Percentiles rank a stretch among this genome's conserved stretches.
Evolutionary conservation across 1,140 invertebrate genomes (phyloP).

Genomic region (Popillia japonica): DNA sequence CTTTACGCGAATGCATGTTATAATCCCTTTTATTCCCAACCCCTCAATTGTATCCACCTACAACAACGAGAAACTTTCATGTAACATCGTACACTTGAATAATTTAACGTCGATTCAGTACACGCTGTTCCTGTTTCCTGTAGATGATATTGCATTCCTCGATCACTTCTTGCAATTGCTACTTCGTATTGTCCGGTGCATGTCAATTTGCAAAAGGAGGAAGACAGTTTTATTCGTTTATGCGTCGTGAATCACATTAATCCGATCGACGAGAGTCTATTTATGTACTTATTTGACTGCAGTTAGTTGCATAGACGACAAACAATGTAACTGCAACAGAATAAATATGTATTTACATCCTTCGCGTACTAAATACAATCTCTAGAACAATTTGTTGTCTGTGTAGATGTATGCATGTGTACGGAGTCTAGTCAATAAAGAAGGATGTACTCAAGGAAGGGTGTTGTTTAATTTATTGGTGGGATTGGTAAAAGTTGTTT

Average conservation of each 20-base stretch:
- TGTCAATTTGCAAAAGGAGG: conserved; percentile 29
- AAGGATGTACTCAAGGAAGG: no score
- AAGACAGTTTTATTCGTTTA: conserved; percentile 25
- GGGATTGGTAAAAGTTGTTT: no score
- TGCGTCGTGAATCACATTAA: conserved; percentile 20
- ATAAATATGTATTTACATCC: conserved; percentile 7
- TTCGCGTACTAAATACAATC: background rate
- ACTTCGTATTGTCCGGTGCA: background rate
- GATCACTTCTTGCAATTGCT: conserved; percentile 33
- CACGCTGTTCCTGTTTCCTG: conserved; percentile 38
- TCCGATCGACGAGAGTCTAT: no score
- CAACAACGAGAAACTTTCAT: no score
- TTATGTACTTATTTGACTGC: background rate
- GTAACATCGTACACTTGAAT: no score
- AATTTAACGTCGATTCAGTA: conserved; percentile 20
- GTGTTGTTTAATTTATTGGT: no score
- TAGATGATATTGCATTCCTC: conserved; percentile 8
- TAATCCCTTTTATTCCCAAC: no score
- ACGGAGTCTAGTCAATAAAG: no score
- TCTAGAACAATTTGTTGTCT: background rate
- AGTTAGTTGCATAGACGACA: conserved; percentile 22
- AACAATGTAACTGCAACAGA: conserved; percentile 10
- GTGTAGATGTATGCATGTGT: background rate
- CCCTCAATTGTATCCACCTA: no score
- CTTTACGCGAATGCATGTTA: no score